Conservation (phyloP, 2,888 invertebrate species). For the Frankliniella fusca region DNA sequence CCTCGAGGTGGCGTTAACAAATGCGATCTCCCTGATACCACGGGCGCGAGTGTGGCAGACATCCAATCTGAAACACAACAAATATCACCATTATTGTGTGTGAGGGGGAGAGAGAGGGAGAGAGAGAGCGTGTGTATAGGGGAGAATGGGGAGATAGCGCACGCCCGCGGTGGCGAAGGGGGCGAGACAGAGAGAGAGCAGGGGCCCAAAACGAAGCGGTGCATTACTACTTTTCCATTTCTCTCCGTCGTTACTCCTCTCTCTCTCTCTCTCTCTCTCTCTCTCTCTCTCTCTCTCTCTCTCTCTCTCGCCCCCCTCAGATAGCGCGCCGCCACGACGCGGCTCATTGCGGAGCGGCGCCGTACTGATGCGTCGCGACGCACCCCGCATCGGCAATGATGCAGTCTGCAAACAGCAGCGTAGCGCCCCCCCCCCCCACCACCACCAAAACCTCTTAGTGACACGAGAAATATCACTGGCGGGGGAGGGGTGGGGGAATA, state of each 20-base stretch:
- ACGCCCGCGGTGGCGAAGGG: neutral
- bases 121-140: no score
- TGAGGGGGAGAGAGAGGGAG: no score
- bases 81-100: conserved; percentile 5
- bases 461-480: no score
- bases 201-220: neutral
- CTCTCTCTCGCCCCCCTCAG: neutral
- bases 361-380: no score
- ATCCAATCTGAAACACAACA: conserved; percentile 20
- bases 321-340: no score
- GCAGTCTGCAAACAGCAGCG: no score
- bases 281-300: neutral
- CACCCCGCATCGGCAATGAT: no score
- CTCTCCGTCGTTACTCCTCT: neutral
- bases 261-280: neutral
- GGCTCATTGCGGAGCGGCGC: no score
- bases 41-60: conserved; percentile 1
- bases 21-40: conserved; percentile 7
- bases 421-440: no score
- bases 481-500: no score
- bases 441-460: no score
- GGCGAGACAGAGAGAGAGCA: neutral
- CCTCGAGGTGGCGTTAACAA: conserved; percentile 17
- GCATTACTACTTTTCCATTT: neutral
- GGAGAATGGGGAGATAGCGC: no score